A percentile compares a stretch with the other conserved stretches of the same genome.
phyloP scores from a whole-genome alignment of 2,888 invertebrate species.

The Amiota communis region DNA sequence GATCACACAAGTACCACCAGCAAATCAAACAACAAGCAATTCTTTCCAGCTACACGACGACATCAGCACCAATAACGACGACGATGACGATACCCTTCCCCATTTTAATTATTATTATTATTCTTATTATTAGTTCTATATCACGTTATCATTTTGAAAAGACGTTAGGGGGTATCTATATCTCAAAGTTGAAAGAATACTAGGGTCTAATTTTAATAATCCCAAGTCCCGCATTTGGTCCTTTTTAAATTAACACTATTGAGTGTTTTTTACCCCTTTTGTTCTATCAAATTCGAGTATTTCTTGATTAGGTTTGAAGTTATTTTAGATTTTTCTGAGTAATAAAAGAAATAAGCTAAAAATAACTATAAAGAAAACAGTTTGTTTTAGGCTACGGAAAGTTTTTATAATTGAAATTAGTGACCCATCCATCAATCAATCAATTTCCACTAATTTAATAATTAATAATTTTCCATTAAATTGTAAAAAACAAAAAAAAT shows the following conservation, averaged over 20 bases:
- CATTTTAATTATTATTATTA: neutral
- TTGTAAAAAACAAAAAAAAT: neutral
- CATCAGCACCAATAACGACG: neutral
- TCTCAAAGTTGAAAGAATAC: no score
- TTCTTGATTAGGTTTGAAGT: no score
- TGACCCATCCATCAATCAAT: no score
- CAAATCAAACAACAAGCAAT: neutral
- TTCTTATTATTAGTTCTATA: conserved; percentile 1
- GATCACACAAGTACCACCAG: neutral
- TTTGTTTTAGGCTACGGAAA: no score
- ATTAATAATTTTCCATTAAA: neutral
- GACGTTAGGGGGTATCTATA: neutral
- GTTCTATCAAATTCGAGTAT: neutral
- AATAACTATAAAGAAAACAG: no score
- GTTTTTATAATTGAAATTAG: no score
- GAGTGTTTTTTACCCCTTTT: no score
- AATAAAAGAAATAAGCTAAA: no score
- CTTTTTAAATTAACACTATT: no score
- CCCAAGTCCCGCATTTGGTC: no score
- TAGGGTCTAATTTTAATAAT: no score
- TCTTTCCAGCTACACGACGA: neutral
- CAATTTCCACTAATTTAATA: neutral
- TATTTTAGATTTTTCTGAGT: no score
- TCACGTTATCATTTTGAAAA: conserved; percentile 7
- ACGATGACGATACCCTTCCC: neutral